Evolutionary conservation across 1,140 invertebrate species (phyloP).

Genomic region (Pentalonia nigronervosa): DNA sequence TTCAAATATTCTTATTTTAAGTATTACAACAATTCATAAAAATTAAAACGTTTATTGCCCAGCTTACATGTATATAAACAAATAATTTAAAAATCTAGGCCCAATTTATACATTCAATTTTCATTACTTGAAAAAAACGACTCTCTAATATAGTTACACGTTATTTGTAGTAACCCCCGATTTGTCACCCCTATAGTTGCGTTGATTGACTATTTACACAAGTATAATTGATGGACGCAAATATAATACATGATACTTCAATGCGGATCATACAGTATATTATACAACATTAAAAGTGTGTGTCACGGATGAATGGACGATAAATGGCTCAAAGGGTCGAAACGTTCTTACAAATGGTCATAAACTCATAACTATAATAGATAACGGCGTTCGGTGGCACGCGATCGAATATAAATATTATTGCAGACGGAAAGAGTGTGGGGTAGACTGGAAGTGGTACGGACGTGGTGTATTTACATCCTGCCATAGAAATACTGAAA

Average conservation of each 20-base stretch:
- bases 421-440: slow-evolving; percentile 24
- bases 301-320: not conserved
- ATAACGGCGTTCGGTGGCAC: not conserved
- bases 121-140: not conserved
- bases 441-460: slow-evolving; percentile 21
- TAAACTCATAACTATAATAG: not conserved
- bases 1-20: too few species aligned
- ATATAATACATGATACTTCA: not conserved
- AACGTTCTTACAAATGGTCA: not conserved
- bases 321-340: slow-evolving; percentile 11
- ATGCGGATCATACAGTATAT: not conserved
- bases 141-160: not conserved
- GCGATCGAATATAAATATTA: slow-evolving; percentile 16
- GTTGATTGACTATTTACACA: not conserved
- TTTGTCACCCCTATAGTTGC: not conserved
- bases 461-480: not conserved
- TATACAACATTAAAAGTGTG: not conserved
- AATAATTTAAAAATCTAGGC: not conserved
- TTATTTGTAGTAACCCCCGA: not conserved
- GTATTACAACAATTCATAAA: not conserved
- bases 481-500: slow-evolving; percentile 19
- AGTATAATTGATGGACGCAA: not conserved
- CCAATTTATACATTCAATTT: too few species aligned
- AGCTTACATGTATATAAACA: too few species aligned
- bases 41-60: not conserved